Base-by-base conservation (phyloP, 2,113 vertebrate species). In the Halcyon malimbica region DNA sequence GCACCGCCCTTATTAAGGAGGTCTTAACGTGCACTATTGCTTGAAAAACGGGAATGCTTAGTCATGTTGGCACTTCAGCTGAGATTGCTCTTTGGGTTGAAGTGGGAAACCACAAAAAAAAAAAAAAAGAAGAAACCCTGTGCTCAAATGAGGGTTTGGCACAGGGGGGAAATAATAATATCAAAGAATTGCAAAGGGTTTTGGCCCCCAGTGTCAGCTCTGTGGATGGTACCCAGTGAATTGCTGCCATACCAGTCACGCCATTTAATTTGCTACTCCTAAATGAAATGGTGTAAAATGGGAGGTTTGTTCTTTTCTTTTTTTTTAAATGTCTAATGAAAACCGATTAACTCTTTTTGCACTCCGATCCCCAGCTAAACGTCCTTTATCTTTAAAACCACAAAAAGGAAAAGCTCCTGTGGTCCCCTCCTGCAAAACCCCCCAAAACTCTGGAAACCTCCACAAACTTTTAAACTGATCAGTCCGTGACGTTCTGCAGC, bases 1-100 rank as follows among this genome's bases (percentile, higher is more conserved):
- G 5, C 8, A 7, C 48, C n/a, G 3, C 13, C 76, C 51, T 78
- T 46, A 4, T 25, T 65, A 25, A 60, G 60, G 42, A 37, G 39
- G 26, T 56, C 73, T 59, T 46, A 15, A 16, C 3, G 3, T 67
- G 23, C 29, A 23, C 23, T 21, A 11, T 6, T 42, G 56, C 71
- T 75, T 74, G 42, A 84, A 62, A 68, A 29, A 24, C 23, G 53
- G 76, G 65, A 93, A 29, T 94, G 95, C 86, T 89, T 95, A 95
- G 90, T 96, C 93, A 94, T 44, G 12, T 80, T 50, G 42, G 67
- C 44, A 2, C 71, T 86, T 75, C 42, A n/a, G 44, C 85, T 79
- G 88, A 42, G 51, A 8, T 10, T 60, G 64, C 6, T 5, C 57
- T 23, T 89, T 63, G 77, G 77, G 41, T 56, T 11, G 0, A 79